These are phyloP conservation scores for Rhyacophila brunnea DNA, from an alignment of 1,140 invertebrate species.

Conservation along the genomic window DNA sequence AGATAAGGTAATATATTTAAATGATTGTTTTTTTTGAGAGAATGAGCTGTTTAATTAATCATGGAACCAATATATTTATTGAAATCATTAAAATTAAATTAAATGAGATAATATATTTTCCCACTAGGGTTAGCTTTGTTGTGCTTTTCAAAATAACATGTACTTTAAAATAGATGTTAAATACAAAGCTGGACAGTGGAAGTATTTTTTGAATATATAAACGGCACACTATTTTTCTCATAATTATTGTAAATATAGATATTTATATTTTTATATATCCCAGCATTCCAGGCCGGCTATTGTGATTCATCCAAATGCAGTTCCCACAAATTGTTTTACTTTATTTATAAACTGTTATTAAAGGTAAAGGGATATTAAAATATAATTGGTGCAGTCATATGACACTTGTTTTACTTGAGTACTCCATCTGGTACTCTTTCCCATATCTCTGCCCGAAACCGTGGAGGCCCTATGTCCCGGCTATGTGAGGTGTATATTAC, in stretches of 20 bases:
- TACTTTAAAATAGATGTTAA: too few species aligned
- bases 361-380: conserved; percentile 36
- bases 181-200: background rate
- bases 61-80: too few species aligned
- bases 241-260: conserved; percentile 28
- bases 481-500: too few species aligned
- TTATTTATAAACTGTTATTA: conserved; percentile 33
- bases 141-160: too few species aligned
- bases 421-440: too few species aligned
- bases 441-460: too few species aligned
- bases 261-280: conserved; percentile 29
- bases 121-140: background rate
- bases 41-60: too few species aligned
- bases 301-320: conserved; percentile 32
- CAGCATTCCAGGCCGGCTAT: conserved; percentile 29
- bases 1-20: too few species aligned
- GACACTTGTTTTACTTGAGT: conserved; percentile 13
- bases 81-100: background rate
- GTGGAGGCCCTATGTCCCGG: too few species aligned
- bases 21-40: too few species aligned
- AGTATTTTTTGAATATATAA: conserved; percentile 16
- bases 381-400: conserved; percentile 35
- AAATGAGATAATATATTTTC: background rate
- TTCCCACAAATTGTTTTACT: conserved; percentile 33
- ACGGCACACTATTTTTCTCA: conserved; percentile 23